Percentiles rank a stretch among this genome's conserved stretches.
Evolutionary conservation across 1,140 invertebrate genomes (phyloP).

Genomic region (Olivierus martensii): DNA sequence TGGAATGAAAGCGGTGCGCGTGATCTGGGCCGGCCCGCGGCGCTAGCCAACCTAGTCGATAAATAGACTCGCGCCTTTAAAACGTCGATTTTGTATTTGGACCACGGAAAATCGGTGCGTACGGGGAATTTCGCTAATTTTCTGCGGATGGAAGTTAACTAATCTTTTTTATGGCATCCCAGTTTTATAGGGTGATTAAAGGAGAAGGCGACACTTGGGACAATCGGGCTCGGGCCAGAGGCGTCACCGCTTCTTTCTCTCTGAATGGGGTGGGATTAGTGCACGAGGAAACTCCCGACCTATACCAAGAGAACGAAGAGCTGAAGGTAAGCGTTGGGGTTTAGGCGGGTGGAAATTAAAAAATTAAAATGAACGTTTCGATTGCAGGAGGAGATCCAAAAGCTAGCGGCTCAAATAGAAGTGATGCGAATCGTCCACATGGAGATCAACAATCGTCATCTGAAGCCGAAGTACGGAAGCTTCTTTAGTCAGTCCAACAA

Average conservation of each 20-base stretch:
- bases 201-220: constrained; percentile 78
- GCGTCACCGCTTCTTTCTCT: constrained; percentile 67
- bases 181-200: constrained; percentile 59
- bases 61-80: too few species aligned
- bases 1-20: too few species aligned
- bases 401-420: constrained; percentile 76
- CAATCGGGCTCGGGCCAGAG: constrained; percentile 55
- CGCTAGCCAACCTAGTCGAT: too few species aligned
- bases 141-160: too few species aligned
- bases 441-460: constrained; percentile 71
- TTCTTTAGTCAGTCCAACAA: constrained; percentile 28
- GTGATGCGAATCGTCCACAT: constrained; percentile 59
- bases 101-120: too few species aligned
- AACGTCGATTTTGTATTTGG: too few species aligned
- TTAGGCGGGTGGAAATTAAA: not conserved
- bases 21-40: too few species aligned
- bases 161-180: not conserved
- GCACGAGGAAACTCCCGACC: constrained; percentile 56
- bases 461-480: constrained; percentile 66
- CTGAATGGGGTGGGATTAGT: constrained; percentile 66
- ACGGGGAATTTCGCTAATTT: too few species aligned
- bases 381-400: constrained; percentile 69
- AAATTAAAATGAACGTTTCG: not conserved
- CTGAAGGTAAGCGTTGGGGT: constrained; percentile 46
- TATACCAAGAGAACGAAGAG: constrained; percentile 80